Conservation (phyloP, 2,113 vertebrate species). For the Eulemur macaco region DNA sequence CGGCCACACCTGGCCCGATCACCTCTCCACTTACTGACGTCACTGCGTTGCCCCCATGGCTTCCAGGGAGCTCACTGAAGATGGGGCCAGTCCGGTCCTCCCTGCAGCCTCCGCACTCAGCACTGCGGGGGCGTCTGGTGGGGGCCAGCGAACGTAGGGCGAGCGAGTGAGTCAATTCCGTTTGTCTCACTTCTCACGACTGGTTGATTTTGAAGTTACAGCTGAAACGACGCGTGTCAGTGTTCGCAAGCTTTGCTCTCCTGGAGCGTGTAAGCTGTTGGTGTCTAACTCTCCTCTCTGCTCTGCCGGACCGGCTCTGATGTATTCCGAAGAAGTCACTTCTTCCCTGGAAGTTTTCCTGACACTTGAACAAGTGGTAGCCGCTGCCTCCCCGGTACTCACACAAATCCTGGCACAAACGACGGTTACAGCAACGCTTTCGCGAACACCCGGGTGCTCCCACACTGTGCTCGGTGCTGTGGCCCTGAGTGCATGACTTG, state of each 20-base stretch:
- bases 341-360: not conserved
- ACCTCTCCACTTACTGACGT: not conserved
- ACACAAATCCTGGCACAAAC: not conserved
- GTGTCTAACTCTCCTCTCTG: not conserved
- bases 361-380: not conserved
- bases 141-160: not conserved
- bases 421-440: not conserved
- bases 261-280: not conserved
- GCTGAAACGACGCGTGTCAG: not conserved
- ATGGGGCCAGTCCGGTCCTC: not conserved
- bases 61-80: not conserved
- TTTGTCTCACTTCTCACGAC: not conserved
- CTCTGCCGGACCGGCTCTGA: not conserved
- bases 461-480: rapidly evolving
- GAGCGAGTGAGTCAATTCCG: not conserved
- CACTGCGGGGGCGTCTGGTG: rapidly evolving
- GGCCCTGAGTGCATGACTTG: not conserved
- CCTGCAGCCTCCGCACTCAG: not conserved
- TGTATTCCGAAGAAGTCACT: not conserved
- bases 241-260: not conserved
- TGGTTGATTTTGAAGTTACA: not conserved
- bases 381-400: not conserved
- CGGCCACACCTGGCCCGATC: too few relatives aligned
- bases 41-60: not conserved
- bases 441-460: not conserved